phyloP scores from a whole-genome alignment of 2,113 vertebrate genomes.

The Nibea coibor region DNA sequence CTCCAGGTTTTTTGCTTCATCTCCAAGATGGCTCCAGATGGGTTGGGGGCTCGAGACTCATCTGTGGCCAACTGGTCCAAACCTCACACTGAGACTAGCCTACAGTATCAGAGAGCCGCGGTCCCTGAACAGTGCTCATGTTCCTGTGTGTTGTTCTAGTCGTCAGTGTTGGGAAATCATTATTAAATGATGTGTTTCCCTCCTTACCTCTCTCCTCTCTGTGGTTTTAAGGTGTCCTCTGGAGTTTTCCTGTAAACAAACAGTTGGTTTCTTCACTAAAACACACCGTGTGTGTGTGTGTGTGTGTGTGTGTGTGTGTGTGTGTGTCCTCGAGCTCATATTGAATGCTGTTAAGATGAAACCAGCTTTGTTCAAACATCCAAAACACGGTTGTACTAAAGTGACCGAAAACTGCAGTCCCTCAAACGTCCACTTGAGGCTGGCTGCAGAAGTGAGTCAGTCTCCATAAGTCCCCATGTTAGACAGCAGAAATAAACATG shows the following conservation, averaged over 20 bases:
- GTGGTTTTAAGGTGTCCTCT: conserved; percentile 8
- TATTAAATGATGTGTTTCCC: conserved; percentile 46
- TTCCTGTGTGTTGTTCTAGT: conserved; percentile 15
- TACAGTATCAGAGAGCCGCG: conserved; percentile 53
- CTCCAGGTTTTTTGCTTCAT: conserved; percentile 76
- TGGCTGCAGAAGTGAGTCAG: no score
- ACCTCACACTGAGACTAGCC: conserved; percentile 67
- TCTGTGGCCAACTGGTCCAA: conserved; percentile 76
- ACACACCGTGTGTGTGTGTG: neutral
- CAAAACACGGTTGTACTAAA: no score
- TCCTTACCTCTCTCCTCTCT: conserved; percentile 2
- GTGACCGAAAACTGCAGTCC: no score
- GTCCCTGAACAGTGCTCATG: conserved; percentile 37
- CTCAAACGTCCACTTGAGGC: no score
- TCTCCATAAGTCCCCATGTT: no score
- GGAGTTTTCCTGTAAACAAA: conserved; percentile 35
- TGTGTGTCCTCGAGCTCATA: neutral
- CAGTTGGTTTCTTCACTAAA: neutral
- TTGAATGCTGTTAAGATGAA: neutral
- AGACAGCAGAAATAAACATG: no score
- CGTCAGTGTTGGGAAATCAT: conserved; percentile 39
- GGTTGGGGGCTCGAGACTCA: conserved; percentile 74
- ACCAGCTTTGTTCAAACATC: neutral
- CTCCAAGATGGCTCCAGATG: conserved; percentile 79
- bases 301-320: neutral